phyloP scores from a whole-genome alignment of 2,113 vertebrate genomes.

The Misgurnus mizolepis region DNA sequence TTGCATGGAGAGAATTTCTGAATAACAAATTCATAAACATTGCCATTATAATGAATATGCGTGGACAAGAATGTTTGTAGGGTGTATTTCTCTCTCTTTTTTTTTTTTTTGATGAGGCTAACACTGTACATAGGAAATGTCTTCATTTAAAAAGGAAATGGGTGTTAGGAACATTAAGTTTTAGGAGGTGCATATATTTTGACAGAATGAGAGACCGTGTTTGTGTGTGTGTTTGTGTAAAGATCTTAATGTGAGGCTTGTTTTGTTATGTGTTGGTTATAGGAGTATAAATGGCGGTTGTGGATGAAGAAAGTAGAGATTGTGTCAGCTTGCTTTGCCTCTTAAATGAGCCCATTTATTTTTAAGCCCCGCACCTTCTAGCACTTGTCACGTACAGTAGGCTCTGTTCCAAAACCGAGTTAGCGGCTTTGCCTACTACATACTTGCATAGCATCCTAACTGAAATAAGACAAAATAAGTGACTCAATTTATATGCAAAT shows the following conservation, averaged over 20 bases:
- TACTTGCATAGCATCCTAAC: no score
- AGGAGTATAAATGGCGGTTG: constrained; percentile 16
- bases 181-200: constrained; percentile 4
- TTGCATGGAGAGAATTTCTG: not conserved
- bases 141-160: constrained; percentile 11
- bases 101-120: constrained; percentile 1
- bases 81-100: not conserved
- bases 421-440: no score
- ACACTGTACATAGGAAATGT: not conserved
- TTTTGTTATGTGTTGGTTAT: not conserved
- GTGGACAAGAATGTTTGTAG: constrained; percentile 17
- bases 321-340: no score
- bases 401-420: no score
- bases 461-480: no score
- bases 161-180: constrained; percentile 4
- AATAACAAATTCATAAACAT: not conserved
- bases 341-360: no score
- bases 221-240: not conserved
- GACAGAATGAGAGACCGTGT: not conserved
- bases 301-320: not conserved
- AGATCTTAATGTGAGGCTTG: not conserved
- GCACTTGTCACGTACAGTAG: no score
- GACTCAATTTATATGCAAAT: no score
- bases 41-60: not conserved
- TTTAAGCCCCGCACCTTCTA: no score